Evolutionary conservation across 2,888 invertebrate species (phyloP).

Genomic region (Sinohyriopsis cumingii): DNA sequence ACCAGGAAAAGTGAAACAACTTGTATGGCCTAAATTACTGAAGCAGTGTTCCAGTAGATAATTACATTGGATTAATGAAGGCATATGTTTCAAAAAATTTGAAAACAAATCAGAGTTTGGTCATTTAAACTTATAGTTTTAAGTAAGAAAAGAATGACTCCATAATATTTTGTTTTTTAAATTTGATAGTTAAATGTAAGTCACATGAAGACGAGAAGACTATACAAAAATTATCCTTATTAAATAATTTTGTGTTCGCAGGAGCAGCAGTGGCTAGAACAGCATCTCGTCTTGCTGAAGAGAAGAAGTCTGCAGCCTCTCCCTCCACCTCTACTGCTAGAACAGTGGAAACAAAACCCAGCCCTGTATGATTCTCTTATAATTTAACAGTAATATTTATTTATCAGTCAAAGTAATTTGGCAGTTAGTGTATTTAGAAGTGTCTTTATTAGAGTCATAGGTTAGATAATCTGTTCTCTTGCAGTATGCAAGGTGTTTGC

Average conservation of each 20-base stretch:
- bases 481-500: no score
- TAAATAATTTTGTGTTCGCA: conserved; percentile 45
- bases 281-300: conserved; percentile 65
- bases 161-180: neutral
- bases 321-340: neutral
- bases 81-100: no score
- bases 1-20: no score
- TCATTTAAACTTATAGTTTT: no score
- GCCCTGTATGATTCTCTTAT: neutral
- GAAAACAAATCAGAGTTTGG: no score
- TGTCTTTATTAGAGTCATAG: no score
- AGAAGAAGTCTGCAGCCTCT: conserved; percentile 27
- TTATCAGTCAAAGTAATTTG: neutral
- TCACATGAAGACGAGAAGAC: neutral
- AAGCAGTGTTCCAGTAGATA: no score
- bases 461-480: no score
- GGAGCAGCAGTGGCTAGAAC: conserved; percentile 75
- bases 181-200: neutral
- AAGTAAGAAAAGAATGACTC: neutral
- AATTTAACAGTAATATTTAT: neutral
- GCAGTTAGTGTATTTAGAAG: no score
- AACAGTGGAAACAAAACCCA: neutral
- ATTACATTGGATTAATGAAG: no score
- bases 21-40: no score
- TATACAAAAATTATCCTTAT: no score